Evolutionary conservation across 2,113 vertebrate genomes (phyloP).

Genomic region (Lutjanus erythropterus): DNA sequence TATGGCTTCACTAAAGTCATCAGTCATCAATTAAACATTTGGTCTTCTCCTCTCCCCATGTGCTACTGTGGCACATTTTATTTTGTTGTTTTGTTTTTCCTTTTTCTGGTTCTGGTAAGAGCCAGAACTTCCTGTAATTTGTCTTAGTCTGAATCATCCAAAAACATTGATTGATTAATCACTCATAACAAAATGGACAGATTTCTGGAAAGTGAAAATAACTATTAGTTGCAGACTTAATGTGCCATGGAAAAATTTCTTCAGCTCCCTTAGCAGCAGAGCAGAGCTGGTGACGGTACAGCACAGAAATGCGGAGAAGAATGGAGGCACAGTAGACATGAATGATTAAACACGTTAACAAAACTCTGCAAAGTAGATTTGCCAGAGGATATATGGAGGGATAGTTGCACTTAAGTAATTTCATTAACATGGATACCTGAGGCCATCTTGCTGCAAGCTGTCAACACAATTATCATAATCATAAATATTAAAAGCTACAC

Average conservation of each 20-base stretch:
- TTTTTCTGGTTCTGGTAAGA: too few species aligned
- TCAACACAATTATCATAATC: not conserved
- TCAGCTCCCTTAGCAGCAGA: not conserved
- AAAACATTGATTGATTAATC: too few species aligned
- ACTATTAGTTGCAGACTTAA: not conserved
- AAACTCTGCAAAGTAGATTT: not conserved
- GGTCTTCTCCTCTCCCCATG: too few species aligned
- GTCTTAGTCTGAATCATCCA: too few species aligned
- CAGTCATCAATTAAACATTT: too few species aligned
- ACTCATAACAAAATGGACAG: too few species aligned
- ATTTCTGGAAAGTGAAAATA: not conserved
- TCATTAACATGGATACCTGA: not conserved
- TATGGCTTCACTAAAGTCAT: too few species aligned
- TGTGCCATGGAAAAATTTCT: not conserved
- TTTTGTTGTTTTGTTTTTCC: too few species aligned
- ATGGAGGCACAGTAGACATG: not conserved
- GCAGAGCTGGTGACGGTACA: not conserved
- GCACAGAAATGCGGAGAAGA: not conserved
- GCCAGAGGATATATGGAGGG: not conserved
- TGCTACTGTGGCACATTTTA: too few species aligned
- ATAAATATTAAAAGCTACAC: not conserved
- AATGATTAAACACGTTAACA: not conserved
- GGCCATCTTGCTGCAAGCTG: not conserved
- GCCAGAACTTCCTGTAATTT: too few species aligned
- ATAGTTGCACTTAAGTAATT: not conserved